A percentile compares a stretch with the other conserved stretches of the same genome.
These are phyloP conservation scores for Conus canariensis DNA, from an alignment of 2,888 invertebrate genomes.

Conservation along the genomic window DNA sequence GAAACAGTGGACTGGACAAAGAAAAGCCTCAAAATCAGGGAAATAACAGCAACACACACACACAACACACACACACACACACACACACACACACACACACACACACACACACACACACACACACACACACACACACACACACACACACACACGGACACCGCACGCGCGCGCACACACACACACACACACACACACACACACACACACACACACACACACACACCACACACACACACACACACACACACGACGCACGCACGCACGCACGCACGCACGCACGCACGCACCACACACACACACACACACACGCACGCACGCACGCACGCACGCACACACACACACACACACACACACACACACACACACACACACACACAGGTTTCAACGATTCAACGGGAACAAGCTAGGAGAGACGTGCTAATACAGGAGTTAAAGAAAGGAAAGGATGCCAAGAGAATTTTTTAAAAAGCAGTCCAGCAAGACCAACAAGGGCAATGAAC, in stretches of 20 bases:
- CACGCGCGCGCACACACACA: background rate
- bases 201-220: conserved; percentile 14
- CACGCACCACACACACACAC: background rate
- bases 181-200: background rate
- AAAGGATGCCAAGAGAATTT: too few relatives aligned
- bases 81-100: background rate
- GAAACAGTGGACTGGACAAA: background rate
- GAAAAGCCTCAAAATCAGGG: background rate
- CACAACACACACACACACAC: background rate
- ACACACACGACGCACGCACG: background rate
- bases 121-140: background rate
- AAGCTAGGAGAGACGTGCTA: too few relatives aligned
- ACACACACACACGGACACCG: background rate
- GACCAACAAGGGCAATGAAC: too few relatives aligned
- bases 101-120: background rate
- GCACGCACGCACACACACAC: too few relatives aligned
- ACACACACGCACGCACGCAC: too few relatives aligned
- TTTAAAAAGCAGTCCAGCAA: too few relatives aligned
- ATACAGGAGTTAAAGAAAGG: too few relatives aligned
- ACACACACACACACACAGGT: too few relatives aligned
- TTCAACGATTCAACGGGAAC: too few relatives aligned
- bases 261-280: background rate
- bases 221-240: background rate
- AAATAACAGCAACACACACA: too few relatives aligned
- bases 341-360: too few relatives aligned